Percentiles rank a stretch among this genome's conserved stretches.
phyloP scores from a whole-genome alignment of 2,797 vertebrate genomes.

The Toxotes lorentzi region DNA sequence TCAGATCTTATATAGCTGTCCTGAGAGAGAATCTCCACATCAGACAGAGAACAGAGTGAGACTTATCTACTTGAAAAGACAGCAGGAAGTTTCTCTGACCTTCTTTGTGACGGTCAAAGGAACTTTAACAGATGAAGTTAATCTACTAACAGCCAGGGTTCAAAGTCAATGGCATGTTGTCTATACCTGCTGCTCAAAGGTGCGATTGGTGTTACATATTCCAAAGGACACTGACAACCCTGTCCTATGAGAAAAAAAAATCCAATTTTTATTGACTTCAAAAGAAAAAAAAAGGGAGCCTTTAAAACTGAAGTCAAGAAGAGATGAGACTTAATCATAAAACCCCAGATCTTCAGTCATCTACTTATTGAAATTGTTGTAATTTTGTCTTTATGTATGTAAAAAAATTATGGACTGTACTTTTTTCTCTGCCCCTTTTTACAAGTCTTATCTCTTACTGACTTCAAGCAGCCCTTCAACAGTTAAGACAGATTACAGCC shows the following conservation, averaged over 20 bases:
- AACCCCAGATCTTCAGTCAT: neutral
- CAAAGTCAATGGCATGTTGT: constrained; percentile 65
- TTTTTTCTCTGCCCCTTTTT: neutral
- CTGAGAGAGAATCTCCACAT: constrained; percentile 15
- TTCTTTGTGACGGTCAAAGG: constrained; percentile 47
- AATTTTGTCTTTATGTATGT: constrained; percentile 5
- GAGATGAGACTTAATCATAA: neutral
- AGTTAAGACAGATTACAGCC: constrained; percentile 31
- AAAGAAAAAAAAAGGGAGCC: neutral
- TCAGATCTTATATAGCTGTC: constrained; percentile 45
- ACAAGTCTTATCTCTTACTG: constrained; percentile 3
- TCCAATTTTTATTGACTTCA: neutral
- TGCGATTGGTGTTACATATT: constrained; percentile 57
- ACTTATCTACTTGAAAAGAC: constrained; percentile 53
- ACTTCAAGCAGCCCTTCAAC: constrained; percentile 14
- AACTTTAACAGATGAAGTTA: constrained; percentile 61
- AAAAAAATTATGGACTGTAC: neutral
- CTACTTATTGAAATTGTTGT: neutral
- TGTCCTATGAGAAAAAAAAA: constrained; percentile 31
- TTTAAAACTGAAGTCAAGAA: neutral
- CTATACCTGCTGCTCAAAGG: constrained; percentile 61
- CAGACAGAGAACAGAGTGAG: constrained; percentile 28
- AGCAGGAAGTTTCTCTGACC: constrained; percentile 60
- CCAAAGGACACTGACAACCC: constrained; percentile 64
- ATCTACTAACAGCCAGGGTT: constrained; percentile 64